Evolutionary conservation across 1,140 invertebrate genomes (phyloP).

Genomic region (Saccostrea glomerata): DNA sequence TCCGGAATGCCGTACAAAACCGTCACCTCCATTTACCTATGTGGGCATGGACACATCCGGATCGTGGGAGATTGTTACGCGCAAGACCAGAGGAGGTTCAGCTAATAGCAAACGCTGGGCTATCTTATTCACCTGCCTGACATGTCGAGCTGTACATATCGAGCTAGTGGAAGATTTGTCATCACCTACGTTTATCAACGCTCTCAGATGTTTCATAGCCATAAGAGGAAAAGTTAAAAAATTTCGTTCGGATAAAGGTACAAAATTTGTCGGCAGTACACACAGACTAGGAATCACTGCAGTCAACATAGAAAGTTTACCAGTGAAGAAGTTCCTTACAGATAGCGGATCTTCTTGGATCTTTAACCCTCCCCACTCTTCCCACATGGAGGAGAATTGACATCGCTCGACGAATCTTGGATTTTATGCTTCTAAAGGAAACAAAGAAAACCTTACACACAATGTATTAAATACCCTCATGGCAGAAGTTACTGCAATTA

Average conservation of each 20-base stretch:
- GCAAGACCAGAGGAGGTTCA: not conserved
- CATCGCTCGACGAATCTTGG: no score
- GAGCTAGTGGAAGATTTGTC: slow-evolving; percentile 14
- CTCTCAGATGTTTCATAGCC: not conserved
- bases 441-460: no score
- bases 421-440: no score
- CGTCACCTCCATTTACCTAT: slow-evolving; percentile 9
- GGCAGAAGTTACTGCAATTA: no score
- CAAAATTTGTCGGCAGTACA: no score
- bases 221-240: not conserved
- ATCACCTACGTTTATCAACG: slow-evolving; percentile 2
- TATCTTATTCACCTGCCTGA: slow-evolving; percentile 17
- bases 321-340: not conserved
- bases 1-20: not conserved
- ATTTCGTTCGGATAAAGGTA: slow-evolving; percentile 9
- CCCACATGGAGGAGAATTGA: no score
- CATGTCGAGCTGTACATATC: not conserved
- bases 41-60: not conserved
- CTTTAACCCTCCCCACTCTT: not conserved
- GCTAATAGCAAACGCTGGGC: slow-evolving; percentile 3
- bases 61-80: not conserved
- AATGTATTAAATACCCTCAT: no score
- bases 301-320: not conserved
- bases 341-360: slow-evolving; percentile 12
- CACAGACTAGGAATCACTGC: not conserved